Conservation (phyloP, 92 coral and sea anemone species). For the Plumapathes pennacea region DNA sequence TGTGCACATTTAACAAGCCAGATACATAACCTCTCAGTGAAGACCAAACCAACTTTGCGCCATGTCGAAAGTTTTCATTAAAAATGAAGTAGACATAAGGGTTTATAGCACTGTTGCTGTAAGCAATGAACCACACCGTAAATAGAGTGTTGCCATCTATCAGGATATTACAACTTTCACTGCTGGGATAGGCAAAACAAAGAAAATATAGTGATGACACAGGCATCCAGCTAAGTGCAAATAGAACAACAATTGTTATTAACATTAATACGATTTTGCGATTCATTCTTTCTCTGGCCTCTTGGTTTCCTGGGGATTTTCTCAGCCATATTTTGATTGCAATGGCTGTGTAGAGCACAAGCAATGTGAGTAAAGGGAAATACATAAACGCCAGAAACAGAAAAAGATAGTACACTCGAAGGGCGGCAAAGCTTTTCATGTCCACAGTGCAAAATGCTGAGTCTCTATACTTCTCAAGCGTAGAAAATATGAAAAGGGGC, state of each 20-base stretch:
- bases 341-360: slow-evolving; percentile 18
- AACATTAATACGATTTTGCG: slow-evolving; percentile 55
- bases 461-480: no score
- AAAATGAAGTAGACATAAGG: slow-evolving; percentile 54
- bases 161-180: no score
- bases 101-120: slow-evolving; percentile 35
- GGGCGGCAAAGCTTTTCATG: no score
- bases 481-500: slow-evolving; percentile 9
- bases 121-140: slow-evolving; percentile 20
- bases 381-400: slow-evolving; percentile 17
- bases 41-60: slow-evolving; percentile 22
- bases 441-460: no score
- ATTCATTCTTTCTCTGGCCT: slow-evolving; percentile 47
- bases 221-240: slow-evolving; percentile 69
- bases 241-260: slow-evolving; percentile 31
- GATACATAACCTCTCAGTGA: no score
- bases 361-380: slow-evolving; percentile 7
- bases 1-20: no score
- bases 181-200: no score
- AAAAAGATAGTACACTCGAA: slow-evolving; percentile 17
- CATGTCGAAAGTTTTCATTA: slow-evolving; percentile 41
- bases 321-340: slow-evolving; percentile 24
- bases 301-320: slow-evolving; percentile 37
- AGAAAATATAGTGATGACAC: no score
- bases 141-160: no score